phyloP scores from a whole-genome alignment of 1,140 invertebrate genomes.

The Condylostylus longicornis region DNA sequence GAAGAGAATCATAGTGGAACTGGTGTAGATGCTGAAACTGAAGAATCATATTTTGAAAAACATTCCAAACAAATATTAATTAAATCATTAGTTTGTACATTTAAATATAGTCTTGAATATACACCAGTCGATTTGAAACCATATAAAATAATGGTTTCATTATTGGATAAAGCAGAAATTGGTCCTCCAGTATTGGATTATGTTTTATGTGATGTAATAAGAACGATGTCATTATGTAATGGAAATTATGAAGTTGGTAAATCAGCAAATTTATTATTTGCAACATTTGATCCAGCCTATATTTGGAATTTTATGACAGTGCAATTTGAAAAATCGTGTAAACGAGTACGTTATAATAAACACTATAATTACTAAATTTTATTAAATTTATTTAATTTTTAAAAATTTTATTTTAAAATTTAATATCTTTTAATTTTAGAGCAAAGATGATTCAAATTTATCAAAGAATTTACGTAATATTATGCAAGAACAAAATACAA shows the following conservation, averaged over 20 bases:
- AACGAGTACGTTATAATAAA: conserved; percentile 18
- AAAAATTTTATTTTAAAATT: neutral
- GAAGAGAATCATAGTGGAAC: conserved; percentile 20
- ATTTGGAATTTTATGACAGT: conserved; percentile 72
- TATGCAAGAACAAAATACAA: conserved; percentile 4
- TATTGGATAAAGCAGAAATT: conserved; percentile 82
- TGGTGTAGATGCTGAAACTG: conserved; percentile 30
- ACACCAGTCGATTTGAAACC: conserved; percentile 55
- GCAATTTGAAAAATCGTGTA: conserved; percentile 50
- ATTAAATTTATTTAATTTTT: neutral
- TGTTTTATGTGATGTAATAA: conserved; percentile 73
- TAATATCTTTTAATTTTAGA: too few species aligned
- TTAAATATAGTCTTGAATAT: conserved; percentile 42
- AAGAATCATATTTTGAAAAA: conserved; percentile 51
- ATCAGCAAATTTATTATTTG: conserved; percentile 73
- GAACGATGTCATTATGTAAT: conserved; percentile 34
- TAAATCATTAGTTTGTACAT: conserved; percentile 44
- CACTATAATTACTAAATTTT: neutral
- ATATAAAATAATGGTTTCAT: conserved; percentile 70
- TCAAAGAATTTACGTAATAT: neutral
- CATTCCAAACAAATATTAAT: conserved; percentile 56
- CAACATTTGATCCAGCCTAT: conserved; percentile 69
- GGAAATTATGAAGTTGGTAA: conserved; percentile 47
- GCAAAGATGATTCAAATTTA: too few species aligned
- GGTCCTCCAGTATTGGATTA: conserved; percentile 71